Evolutionary conservation across 1,140 invertebrate species (phyloP).

Genomic region (Venturia canescens): DNA sequence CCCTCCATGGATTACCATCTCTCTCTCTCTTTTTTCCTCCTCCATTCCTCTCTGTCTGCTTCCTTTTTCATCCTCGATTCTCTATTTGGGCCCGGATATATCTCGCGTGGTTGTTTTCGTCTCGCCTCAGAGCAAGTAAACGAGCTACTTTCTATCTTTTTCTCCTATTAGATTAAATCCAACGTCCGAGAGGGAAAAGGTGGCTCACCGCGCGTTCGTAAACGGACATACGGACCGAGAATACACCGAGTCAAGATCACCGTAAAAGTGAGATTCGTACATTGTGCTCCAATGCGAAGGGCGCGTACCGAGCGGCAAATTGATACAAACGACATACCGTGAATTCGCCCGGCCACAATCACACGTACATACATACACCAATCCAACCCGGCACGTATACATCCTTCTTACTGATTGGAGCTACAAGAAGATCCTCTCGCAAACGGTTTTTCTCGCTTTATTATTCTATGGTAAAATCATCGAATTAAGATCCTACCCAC

Average conservation of each 20-base stretch:
- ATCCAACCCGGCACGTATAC: not conserved
- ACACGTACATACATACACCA: constrained; percentile 6
- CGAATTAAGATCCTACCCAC: constrained; percentile 44
- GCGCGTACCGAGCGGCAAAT: constrained; percentile 55
- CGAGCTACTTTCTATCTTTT: constrained; percentile 57
- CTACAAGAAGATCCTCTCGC: constrained; percentile 45
- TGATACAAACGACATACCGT: constrained; percentile 68
- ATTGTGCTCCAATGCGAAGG: constrained; percentile 30
- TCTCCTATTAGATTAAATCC: constrained; percentile 67
- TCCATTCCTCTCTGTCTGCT: constrained; percentile 52
- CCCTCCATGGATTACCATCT: constrained; percentile 50
- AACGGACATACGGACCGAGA: constrained; percentile 1
- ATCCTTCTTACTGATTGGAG: constrained; percentile 48
- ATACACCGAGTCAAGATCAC: not conserved
- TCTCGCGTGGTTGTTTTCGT: not conserved
- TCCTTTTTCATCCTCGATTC: not conserved
- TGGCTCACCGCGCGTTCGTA: constrained; percentile 24
- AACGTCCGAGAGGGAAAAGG: constrained; percentile 57
- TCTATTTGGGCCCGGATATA: not conserved
- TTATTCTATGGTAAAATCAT: constrained; percentile 48
- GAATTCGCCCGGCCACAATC: constrained; percentile 44
- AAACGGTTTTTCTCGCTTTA: constrained; percentile 39
- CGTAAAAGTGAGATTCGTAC: constrained; percentile 21
- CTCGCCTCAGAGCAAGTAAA: not conserved
- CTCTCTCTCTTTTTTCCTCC: constrained; percentile 31